phyloP scores from a whole-genome alignment of 2,888 invertebrate species.

The Microplitis manilae region DNA sequence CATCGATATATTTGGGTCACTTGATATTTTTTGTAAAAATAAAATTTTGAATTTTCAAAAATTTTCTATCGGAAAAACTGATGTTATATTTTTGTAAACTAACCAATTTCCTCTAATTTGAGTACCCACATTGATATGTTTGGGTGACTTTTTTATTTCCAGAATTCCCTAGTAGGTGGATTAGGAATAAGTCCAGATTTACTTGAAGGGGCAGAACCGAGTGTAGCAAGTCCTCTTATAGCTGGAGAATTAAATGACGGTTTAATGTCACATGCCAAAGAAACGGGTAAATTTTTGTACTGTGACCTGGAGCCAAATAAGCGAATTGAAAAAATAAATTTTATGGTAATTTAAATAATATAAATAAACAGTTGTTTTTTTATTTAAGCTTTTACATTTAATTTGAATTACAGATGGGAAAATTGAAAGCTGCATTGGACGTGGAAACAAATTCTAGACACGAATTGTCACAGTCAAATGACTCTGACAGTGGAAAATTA shows the following conservation, averaged over 20 bases:
- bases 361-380: background rate
- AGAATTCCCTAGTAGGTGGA: conserved; percentile 69
- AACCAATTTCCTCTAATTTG: too few species aligned
- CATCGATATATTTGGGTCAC: too few species aligned
- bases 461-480: conserved; percentile 63
- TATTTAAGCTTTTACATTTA: background rate
- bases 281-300: conserved; percentile 88
- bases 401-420: conserved; percentile 76
- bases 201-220: conserved; percentile 69
- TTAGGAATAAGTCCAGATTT: conserved; percentile 69
- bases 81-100: too few species aligned
- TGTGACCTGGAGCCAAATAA: conserved; percentile 79
- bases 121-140: too few species aligned
- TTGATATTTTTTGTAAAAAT: too few species aligned
- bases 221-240: conserved; percentile 64
- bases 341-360: conserved; percentile 78
- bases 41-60: too few species aligned
- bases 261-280: conserved; percentile 90
- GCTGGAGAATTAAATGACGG: conserved; percentile 80
- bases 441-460: conserved; percentile 77
- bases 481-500: conserved; percentile 62
- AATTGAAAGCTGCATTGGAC: conserved; percentile 83
- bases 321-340: conserved; percentile 85
- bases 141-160: conserved; percentile 46
- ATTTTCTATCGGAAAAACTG: too few species aligned